Percentiles rank a stretch among this genome's conserved stretches.
Conservation (phyloP, 2,797 vertebrate genomes). For the Anguilla obscura region DNA sequence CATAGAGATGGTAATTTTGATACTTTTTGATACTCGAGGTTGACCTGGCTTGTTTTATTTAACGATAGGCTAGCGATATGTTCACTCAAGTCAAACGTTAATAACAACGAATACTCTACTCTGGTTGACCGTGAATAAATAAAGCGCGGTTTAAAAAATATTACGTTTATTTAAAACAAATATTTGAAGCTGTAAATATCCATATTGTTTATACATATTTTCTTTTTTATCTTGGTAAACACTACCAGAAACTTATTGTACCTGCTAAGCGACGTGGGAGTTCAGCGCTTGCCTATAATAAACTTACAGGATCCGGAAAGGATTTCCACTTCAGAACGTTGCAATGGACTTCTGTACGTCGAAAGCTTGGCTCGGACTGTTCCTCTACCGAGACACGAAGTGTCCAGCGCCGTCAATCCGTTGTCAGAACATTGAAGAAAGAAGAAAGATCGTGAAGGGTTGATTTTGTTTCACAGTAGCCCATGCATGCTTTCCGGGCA, state of each 20-base stretch:
- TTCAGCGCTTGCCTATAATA: constrained; percentile 35
- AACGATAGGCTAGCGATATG: neutral
- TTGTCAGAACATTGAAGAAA: constrained; percentile 37
- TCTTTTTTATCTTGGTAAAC: constrained; percentile 19
- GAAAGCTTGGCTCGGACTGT: constrained; percentile 23
- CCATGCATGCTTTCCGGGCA: neutral
- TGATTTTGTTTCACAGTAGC: neutral
- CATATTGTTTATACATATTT: constrained; percentile 19
- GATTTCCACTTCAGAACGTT: constrained; percentile 55
- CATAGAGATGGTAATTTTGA: constrained; percentile 3
- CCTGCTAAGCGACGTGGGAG: constrained; percentile 12
- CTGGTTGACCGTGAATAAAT: neutral
- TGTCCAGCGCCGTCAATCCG: constrained; percentile 43
- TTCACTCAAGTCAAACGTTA: neutral
- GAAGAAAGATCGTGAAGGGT: constrained; percentile 21
- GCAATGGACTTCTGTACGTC: constrained; percentile 34
- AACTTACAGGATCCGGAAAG: constrained; percentile 70
- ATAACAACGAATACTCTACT: neutral
- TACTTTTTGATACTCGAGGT: neutral
- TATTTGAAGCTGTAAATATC: neutral
- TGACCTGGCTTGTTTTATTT: constrained; percentile 8
- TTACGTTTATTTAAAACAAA: neutral
- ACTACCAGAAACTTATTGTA: constrained; percentile 12
- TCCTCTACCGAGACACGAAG: constrained; percentile 21
- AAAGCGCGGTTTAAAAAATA: neutral